These are phyloP conservation scores for Dichetophora obliterata DNA, from an alignment of 2,888 invertebrate species.

Conservation along the genomic window DNA sequence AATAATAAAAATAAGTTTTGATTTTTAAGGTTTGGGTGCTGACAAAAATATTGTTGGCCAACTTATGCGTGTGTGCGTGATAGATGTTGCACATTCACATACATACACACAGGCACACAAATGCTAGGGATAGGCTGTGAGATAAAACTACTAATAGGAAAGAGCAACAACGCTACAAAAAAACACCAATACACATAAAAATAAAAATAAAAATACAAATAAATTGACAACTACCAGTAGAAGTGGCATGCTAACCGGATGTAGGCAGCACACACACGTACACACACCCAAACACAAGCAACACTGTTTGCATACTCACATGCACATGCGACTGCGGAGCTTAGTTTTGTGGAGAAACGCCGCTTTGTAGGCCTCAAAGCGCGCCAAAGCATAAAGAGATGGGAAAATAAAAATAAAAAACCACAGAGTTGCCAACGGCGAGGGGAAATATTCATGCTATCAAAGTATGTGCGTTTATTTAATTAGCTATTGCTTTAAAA, in stretches of 20 bases:
- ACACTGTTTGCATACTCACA: conserved; percentile 27
- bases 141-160: background rate
- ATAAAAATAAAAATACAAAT: background rate
- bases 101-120: background rate
- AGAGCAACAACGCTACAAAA: background rate
- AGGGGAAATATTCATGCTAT: too few relatives aligned
- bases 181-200: background rate
- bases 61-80: conserved; percentile 1
- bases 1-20: conserved; percentile 1
- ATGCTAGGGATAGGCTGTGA: background rate
- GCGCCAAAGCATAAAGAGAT: conserved; percentile 15
- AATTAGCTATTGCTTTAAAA: too few relatives aligned
- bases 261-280: background rate
- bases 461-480: too few relatives aligned
- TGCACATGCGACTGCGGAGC: background rate
- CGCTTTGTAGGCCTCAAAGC: background rate
- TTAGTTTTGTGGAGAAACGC: conserved; percentile 2
- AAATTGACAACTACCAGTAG: background rate
- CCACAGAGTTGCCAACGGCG: background rate
- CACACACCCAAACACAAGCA: conserved; percentile 1
- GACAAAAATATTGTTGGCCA: background rate
- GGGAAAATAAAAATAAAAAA: background rate
- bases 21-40: background rate
- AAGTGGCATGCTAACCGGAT: background rate
- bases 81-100: background rate